A percentile compares a stretch with the other conserved stretches of the same genome.
These are phyloP conservation scores for Branchinecta sandiegonensis DNA, from an alignment of 2,888 invertebrate genomes.

Conservation along the genomic window DNA sequence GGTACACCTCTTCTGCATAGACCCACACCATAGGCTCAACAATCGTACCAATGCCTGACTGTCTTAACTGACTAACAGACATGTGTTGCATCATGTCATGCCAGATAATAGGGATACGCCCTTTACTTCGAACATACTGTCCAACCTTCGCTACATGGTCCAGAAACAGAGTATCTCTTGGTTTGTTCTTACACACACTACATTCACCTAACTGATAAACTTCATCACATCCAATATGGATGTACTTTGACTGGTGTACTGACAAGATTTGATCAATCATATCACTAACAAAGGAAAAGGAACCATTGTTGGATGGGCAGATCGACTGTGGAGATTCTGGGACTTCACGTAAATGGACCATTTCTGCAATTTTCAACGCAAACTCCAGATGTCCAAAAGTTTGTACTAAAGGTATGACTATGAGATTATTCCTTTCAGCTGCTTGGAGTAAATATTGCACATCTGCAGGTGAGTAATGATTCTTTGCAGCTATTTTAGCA, in stretches of 20 bases:
- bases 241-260: slow-evolving; percentile 36
- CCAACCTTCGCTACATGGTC: slow-evolving; percentile 47
- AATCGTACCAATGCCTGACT: slow-evolving; percentile 46
- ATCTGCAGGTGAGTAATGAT: slow-evolving; percentile 34
- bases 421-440: slow-evolving; percentile 33
- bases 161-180: slow-evolving; percentile 45
- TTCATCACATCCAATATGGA: slow-evolving; percentile 62
- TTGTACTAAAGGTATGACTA: slow-evolving; percentile 60
- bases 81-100: slow-evolving; percentile 62
- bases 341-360: slow-evolving; percentile 50
- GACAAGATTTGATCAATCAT: slow-evolving; percentile 35
- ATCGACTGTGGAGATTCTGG: slow-evolving; percentile 42
- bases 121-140: slow-evolving; percentile 42
- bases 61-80: slow-evolving; percentile 43
- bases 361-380: slow-evolving; percentile 53
- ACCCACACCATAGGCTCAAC: slow-evolving; percentile 72
- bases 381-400: slow-evolving; percentile 75
- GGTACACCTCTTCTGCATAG: slow-evolving; percentile 54
- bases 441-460: slow-evolving; percentile 30
- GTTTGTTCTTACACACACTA: slow-evolving; percentile 40
- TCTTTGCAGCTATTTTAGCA: slow-evolving; percentile 32
- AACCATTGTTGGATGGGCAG: slow-evolving; percentile 37
- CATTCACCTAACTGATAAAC: slow-evolving; percentile 56
- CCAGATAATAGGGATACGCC: slow-evolving; percentile 52
- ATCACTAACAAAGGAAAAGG: slow-evolving; percentile 31